Base-by-base conservation (phyloP, 2,797 vertebrate species). In the Takifugu ocellatus region DNA sequence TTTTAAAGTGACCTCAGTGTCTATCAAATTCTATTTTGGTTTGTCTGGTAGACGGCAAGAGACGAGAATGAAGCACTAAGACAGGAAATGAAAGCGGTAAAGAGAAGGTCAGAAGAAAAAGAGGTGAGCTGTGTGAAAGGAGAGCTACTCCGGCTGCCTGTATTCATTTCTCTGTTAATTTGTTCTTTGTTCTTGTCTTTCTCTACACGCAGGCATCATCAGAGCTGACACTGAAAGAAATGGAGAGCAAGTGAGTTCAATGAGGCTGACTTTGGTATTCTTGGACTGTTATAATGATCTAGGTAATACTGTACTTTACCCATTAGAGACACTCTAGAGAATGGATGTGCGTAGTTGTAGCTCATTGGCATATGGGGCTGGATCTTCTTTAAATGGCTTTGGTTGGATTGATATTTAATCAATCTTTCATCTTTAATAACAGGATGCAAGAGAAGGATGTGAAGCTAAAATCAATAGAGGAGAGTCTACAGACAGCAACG, bases 401-500 rank as follows among this genome's bases (percentile, higher is more conserved):
- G 17, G 44, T 46, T n/a, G 5, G 16, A 46, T 46, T 21, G 36
- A 39, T 3, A 39, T 4, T 39, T 39, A 39, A 39, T 14, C 36
- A 39, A 14, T 58, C 2, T 67, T 58, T 65, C 11, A 29, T 25
- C 64, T 49, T 59, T 11, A 14, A 57, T 51, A 59, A 12, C 39
- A 99, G 96, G 72, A 92, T 96, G 64, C 90, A 91, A 11, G 92
- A 95, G 77, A 95, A 94, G 56, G 94, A 98, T 56, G 89, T 91
- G 61, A 92, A 91, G 84, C 90, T 98, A 44, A 92, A 90, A 67
- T 92, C 88, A 0, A 79, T 94, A 70, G 93, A 95, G 88, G 91
- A 93, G 51, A 90, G 91, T 78, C 86, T 99, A 11, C 89, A 94
- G 70, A 87, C 87, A 53, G 92, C 94, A 74, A 78, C 92, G 59